These are phyloP conservation scores for Clarias magur DNA, from an alignment of 2,113 vertebrate genomes.

Conservation along the genomic window DNA sequence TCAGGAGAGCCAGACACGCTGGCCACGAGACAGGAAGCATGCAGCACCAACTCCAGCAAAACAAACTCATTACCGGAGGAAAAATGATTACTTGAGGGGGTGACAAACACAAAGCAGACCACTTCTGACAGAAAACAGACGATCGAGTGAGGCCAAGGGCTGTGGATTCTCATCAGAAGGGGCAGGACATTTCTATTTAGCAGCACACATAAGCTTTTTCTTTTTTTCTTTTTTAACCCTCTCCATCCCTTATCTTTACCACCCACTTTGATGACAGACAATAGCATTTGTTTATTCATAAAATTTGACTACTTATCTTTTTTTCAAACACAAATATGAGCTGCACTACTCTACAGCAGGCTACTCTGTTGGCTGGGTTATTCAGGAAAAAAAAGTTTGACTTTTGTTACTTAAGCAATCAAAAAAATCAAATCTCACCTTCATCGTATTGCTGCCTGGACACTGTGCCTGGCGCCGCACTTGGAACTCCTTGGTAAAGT, in stretches of 20 bases:
- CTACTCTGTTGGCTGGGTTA: background rate
- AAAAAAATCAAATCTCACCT: slow-evolving; percentile 63
- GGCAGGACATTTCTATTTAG: slow-evolving; percentile 3
- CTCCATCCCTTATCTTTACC: slow-evolving; percentile 13
- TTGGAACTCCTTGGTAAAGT: slow-evolving; percentile 75
- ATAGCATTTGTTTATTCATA: background rate
- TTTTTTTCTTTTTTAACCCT: background rate
- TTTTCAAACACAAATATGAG: background rate
- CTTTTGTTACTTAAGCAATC: background rate
- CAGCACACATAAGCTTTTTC: background rate
- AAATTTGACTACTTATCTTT: background rate
- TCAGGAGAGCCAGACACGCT: slow-evolving; percentile 31
- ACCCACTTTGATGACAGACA: background rate
- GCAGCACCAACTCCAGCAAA: slow-evolving; percentile 28
- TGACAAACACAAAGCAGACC: slow-evolving; percentile 32
- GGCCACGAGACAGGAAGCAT: slow-evolving; percentile 24
- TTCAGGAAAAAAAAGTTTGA: background rate
- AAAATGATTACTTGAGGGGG: slow-evolving; percentile 23
- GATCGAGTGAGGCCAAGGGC: background rate
- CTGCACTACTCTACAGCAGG: background rate
- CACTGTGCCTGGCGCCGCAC: slow-evolving; percentile 68
- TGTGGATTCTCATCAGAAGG: background rate
- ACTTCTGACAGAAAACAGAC: slow-evolving; percentile 28
- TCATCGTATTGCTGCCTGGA: slow-evolving; percentile 74
- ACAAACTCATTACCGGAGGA: slow-evolving; percentile 30